Evolutionary conservation across 1,140 invertebrate species (phyloP), one percentile per base, ranked within the genome.

Genomic region (Papilio dardanus): DNA sequence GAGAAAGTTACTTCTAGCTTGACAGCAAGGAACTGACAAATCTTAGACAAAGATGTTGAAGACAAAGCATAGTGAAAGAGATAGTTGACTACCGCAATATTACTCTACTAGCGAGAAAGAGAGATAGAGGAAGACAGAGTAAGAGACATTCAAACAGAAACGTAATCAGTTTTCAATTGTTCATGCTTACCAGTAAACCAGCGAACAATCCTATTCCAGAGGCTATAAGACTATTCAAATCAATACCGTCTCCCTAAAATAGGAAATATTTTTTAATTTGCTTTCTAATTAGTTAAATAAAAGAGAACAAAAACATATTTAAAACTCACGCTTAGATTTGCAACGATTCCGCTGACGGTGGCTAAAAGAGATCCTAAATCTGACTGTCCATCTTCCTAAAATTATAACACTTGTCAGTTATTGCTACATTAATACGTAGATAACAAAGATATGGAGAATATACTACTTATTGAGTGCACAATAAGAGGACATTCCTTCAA

Each of bases 241-340:
- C 92, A 46, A 93, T 81, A 31, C 90, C 90, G 71, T 92, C 92
- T n/a, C 92, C 92, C 92, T 92, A 73, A 76, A 91, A 92, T 62
- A n/a, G 19, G n/a, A 68, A 62, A 68, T 28, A 0, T 37, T 35
- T 40, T 58, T 24, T 24, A 42, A 14, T 3, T 3, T 3, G 3
- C 2, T 46, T 46, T 46, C 16, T 37, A 10, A 37, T 7, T 37
- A 7, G 0, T 19, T 1, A 19, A 37, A 14, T 0, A 37, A 6
- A 37, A 37, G 35, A 37, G 14, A 37, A 46, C 16, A 19, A 6
- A 1, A n/a, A 50, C 19, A 1, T 7, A 19, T 19, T 19, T 50
- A 42, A 65, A 65, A 91, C 90, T 89, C 84, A 93, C 90, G 74
- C 90, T 92, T 8, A 93, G 80, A 78, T 86, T 89, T 30, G 80